Percentiles rank a stretch among this genome's conserved stretches.
Conservation (phyloP, 2,113 vertebrate species). For the Acanthochromis polyacanthus region DNA sequence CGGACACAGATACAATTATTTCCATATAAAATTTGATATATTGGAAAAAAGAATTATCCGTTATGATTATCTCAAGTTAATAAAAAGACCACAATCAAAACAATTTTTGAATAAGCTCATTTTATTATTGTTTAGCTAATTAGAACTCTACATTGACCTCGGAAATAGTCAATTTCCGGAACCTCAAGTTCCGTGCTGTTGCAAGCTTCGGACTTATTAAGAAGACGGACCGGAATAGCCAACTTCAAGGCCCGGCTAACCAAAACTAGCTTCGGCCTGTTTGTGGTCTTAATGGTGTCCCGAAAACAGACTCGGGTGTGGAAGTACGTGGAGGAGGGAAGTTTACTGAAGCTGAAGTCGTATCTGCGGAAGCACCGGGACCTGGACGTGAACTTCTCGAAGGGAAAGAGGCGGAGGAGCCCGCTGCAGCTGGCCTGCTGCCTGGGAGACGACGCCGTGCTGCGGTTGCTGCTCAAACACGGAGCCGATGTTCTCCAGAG, state of each 20-base stretch:
- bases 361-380: slow-evolving; percentile 85
- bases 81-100: too few species aligned
- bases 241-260: not conserved
- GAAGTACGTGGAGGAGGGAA: slow-evolving; percentile 85
- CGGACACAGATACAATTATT: too few species aligned
- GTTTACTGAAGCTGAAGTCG: slow-evolving; percentile 84
- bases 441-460: slow-evolving; percentile 79
- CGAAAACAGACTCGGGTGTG: slow-evolving; percentile 81
- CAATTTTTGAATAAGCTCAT: too few species aligned
- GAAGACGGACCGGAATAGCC: slow-evolving; percentile 18
- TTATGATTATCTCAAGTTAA: too few species aligned
- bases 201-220: slow-evolving; percentile 25
- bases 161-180: slow-evolving; percentile 25
- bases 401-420: slow-evolving; percentile 78
- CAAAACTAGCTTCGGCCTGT: not conserved
- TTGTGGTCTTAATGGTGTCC: slow-evolving; percentile 75
- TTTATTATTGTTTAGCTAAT: too few species aligned
- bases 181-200: not conserved
- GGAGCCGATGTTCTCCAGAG: slow-evolving; percentile 84
- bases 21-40: too few species aligned
- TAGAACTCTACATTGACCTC: too few species aligned
- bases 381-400: slow-evolving; percentile 82
- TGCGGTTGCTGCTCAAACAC: slow-evolving; percentile 84
- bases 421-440: slow-evolving; percentile 86
- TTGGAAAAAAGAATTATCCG: too few species aligned